Conservation (phyloP, 2,113 vertebrate genomes). For the Mustela lutreola region DNA sequence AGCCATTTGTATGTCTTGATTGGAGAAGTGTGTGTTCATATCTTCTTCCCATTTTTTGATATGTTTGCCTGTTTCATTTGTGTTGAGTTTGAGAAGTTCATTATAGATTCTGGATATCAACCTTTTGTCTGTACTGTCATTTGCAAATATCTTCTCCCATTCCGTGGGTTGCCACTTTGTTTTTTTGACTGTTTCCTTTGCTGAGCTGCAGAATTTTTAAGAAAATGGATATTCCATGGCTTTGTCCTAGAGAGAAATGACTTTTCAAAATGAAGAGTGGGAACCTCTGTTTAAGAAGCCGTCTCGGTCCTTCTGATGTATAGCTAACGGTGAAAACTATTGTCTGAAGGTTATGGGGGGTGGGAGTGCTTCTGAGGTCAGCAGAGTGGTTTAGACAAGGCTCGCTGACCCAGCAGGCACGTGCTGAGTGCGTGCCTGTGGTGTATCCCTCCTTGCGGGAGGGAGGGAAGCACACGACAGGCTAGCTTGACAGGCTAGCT, state of each 20-base stretch:
- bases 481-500: rapidly evolving
- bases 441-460: rapidly evolving
- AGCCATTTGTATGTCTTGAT: too few species aligned
- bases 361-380: background rate
- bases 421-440: background rate
- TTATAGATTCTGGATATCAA: too few species aligned
- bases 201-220: background rate
- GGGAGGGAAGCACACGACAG: background rate
- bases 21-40: too few species aligned
- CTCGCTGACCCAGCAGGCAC: background rate
- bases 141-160: too few species aligned
- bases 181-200: too few species aligned
- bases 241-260: background rate
- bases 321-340: background rate
- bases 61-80: too few species aligned
- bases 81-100: too few species aligned
- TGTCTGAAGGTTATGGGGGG: background rate
- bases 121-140: too few species aligned
- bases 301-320: background rate
- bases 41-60: too few species aligned
- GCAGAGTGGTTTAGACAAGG: background rate
- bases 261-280: background rate
- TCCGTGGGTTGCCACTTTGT: too few species aligned
- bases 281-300: background rate
- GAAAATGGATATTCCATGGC: background rate